Conservation (phyloP, 2,888 invertebrate species). For the Habroteleia sp. region DNA sequence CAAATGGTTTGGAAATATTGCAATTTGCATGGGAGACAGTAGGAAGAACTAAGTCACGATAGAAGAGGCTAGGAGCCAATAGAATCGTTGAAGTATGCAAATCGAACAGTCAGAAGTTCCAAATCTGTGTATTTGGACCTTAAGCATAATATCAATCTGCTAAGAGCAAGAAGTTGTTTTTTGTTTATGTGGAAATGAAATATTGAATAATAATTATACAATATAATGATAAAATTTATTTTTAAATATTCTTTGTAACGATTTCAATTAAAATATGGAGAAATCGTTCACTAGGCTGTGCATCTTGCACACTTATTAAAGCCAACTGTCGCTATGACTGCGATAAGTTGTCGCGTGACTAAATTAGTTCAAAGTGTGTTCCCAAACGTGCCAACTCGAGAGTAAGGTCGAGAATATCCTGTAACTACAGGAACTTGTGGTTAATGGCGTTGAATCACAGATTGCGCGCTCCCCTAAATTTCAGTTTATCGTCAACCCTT, state of each 20-base stretch:
- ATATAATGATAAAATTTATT: too few relatives aligned
- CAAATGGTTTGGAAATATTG: slow-evolving; percentile 79
- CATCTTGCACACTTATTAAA: slow-evolving; percentile 43
- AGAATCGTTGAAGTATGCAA: slow-evolving; percentile 78
- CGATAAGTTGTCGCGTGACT: slow-evolving; percentile 63
- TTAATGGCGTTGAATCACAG: slow-evolving; percentile 80
- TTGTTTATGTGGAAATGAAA: too few relatives aligned
- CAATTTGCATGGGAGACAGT: slow-evolving; percentile 79
- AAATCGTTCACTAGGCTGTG: slow-evolving; percentile 18
- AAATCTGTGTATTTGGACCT: slow-evolving; percentile 68
- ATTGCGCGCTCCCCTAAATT: slow-evolving; percentile 76
- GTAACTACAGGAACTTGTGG: slow-evolving; percentile 79
- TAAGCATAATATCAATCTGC: slow-evolving; percentile 17
- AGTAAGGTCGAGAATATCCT: slow-evolving; percentile 69
- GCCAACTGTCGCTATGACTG: slow-evolving; percentile 41
- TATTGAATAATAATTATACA: too few relatives aligned
- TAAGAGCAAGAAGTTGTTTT: slow-evolving; percentile 20
- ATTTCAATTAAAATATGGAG: too few relatives aligned
- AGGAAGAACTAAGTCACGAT: slow-evolving; percentile 76
- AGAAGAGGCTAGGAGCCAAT: slow-evolving; percentile 68
- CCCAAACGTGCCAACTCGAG: slow-evolving; percentile 63
- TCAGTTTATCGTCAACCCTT: slow-evolving; percentile 66
- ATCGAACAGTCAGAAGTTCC: slow-evolving; percentile 70
- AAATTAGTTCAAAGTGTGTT: slow-evolving; percentile 62
- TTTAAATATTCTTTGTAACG: too few relatives aligned